Percentiles rank a stretch among this genome's conserved stretches.
These are phyloP conservation scores for Chanos chanos DNA, from an alignment of 2,797 vertebrate species.

Conservation along the genomic window DNA sequence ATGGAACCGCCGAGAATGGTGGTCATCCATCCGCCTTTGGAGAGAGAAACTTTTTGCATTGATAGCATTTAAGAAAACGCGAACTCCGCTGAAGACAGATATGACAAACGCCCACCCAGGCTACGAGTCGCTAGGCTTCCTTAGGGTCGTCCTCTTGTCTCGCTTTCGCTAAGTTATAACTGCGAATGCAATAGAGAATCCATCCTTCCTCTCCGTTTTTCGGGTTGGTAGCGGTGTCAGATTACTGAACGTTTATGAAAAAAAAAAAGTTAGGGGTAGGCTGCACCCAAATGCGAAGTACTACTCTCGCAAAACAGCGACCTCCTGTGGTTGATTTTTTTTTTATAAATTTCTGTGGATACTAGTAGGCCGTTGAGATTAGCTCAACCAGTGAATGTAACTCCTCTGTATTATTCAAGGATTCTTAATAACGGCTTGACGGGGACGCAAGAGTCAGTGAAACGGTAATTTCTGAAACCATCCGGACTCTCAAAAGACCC, in stretches of 20 bases:
- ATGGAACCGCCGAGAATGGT: constrained; percentile 68
- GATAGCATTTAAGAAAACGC: constrained; percentile 54
- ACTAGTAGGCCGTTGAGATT: too few species aligned
- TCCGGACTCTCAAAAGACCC: too few species aligned
- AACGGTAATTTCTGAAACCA: too few species aligned
- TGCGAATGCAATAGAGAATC: constrained; percentile 60
- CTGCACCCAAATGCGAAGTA: constrained; percentile 20
- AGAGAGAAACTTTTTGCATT: constrained; percentile 63
- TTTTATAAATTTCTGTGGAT: too few species aligned
- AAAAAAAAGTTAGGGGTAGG: constrained; percentile 67
- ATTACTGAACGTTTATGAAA: constrained; percentile 71
- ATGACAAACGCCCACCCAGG: constrained; percentile 19
- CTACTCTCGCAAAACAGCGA: constrained; percentile 54
- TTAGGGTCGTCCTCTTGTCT: constrained; percentile 34
- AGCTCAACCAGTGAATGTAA: too few species aligned
- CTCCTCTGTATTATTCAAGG: too few species aligned
- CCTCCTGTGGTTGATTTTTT: too few species aligned
- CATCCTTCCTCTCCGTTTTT: constrained; percentile 62
- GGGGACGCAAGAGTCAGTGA: too few species aligned
- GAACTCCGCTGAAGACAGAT: constrained; percentile 38
- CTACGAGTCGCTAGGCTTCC: constrained; percentile 33
- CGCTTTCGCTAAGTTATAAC: constrained; percentile 51
- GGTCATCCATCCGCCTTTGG: constrained; percentile 82
- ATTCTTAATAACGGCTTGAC: too few species aligned
- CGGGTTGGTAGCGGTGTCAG: constrained; percentile 63